These are phyloP conservation scores for Vicugna pacos DNA, from an alignment of 2,113 vertebrate species.

Conservation along the genomic window DNA sequence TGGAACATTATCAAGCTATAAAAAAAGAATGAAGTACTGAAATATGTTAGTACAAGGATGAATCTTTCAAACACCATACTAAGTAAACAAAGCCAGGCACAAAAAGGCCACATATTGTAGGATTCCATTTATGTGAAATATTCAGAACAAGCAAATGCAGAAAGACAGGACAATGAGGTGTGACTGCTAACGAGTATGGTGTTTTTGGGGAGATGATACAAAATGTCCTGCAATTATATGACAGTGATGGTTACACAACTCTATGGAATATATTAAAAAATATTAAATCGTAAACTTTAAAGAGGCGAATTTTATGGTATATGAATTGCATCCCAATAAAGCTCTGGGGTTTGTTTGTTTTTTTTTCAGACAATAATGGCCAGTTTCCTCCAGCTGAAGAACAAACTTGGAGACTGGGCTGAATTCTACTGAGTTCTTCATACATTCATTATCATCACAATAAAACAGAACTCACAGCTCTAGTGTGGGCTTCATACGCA, in stretches of 20 bases:
- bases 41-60: not conserved
- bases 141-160: not conserved
- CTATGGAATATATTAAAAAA: not conserved
- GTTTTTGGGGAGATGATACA: not conserved
- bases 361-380: not conserved
- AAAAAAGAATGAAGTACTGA: not conserved
- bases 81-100: not conserved
- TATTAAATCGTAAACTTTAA: not conserved
- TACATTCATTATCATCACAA: not conserved
- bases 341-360: not conserved
- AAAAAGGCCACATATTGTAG: not conserved
- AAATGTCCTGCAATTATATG: not conserved
- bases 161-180: not conserved
- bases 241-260: not conserved
- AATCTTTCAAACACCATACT: not conserved
- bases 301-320: not conserved
- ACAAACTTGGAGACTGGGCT: constrained; percentile 12
- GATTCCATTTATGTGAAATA: not conserved
- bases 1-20: not conserved
- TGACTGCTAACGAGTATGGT: not conserved
- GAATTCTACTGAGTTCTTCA: constrained; percentile 35
- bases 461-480: constrained; percentile 51
- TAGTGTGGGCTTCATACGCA: not conserved
- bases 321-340: constrained; percentile 43
- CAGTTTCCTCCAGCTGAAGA: constrained; percentile 13